A percentile compares a stretch with the other conserved stretches of the same genome.
phyloP scores from a whole-genome alignment of 2,888 invertebrate genomes.

The Limnephilus auricula region DNA sequence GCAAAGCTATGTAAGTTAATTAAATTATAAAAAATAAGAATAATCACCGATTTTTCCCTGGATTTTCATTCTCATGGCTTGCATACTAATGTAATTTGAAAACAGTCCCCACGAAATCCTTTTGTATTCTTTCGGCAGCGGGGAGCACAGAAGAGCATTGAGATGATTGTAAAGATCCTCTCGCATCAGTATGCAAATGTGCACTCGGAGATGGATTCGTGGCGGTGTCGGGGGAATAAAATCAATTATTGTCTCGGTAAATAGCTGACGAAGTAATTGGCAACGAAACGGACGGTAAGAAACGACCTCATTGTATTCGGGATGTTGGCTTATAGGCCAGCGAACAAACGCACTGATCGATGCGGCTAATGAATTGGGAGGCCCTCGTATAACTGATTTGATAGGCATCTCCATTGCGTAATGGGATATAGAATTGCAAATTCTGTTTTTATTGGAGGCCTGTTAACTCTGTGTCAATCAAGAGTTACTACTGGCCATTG shows the following conservation, averaged over 20 bases:
- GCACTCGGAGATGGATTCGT: constrained; percentile 45
- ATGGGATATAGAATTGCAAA: background rate
- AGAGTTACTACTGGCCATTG: background rate
- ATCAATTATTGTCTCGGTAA: constrained; percentile 62
- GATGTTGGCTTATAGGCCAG: background rate
- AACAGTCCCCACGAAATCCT: background rate
- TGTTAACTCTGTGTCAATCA: background rate
- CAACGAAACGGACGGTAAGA: constrained; percentile 28
- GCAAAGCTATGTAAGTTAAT: background rate
- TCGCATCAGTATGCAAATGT: constrained; percentile 57
- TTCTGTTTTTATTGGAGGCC: background rate
- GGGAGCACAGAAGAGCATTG: background rate
- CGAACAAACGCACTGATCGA: constrained; percentile 38
- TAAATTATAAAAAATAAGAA: background rate
- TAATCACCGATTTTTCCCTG: background rate
- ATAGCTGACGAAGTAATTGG: constrained; percentile 59
- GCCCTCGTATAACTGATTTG: constrained; percentile 6
- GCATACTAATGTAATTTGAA: background rate
- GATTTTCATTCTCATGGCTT: background rate
- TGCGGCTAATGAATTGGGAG: constrained; percentile 46
- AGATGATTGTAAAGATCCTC: constrained; percentile 38
- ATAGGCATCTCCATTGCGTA: constrained; percentile 5
- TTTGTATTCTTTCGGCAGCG: background rate
- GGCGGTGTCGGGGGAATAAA: constrained; percentile 54
- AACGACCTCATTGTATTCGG: constrained; percentile 49